phyloP scores from a whole-genome alignment of 2,113 vertebrate species.

The Nothoprocta pentlandii region DNA sequence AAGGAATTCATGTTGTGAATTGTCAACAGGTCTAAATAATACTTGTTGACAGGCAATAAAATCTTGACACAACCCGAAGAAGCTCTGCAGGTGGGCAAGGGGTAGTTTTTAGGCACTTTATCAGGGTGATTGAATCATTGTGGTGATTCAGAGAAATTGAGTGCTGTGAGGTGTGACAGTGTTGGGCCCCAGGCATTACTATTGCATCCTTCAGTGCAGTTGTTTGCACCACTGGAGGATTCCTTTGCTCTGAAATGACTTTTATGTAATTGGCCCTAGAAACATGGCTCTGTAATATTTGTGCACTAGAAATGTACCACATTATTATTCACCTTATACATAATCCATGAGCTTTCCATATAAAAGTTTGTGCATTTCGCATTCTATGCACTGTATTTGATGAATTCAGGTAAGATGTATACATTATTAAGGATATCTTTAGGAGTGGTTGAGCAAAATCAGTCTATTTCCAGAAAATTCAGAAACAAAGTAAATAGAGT shows the following conservation, averaged over 20 bases:
- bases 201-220: not conserved
- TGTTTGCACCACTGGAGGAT: not conserved
- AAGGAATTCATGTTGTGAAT: conserved; percentile 28
- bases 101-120: not conserved
- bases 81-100: conserved; percentile 14
- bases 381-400: not conserved
- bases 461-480: not conserved
- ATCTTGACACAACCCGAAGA: conserved; percentile 1
- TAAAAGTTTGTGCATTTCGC: not conserved
- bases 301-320: not conserved
- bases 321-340: not conserved
- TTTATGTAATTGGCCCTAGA: not conserved
- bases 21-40: conserved; percentile 63
- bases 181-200: not conserved
- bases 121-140: not conserved
- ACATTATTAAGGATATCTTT: not conserved
- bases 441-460: not conserved
- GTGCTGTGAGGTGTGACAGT: not conserved
- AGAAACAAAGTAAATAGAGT: not conserved
- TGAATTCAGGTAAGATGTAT: not conserved
- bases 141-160: not conserved
- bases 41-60: conserved; percentile 29
- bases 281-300: not conserved
- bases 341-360: not conserved
- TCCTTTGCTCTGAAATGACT: not conserved